Base-by-base conservation (phyloP, 2,113 vertebrate species). In the Triplophysa rosa region DNA sequence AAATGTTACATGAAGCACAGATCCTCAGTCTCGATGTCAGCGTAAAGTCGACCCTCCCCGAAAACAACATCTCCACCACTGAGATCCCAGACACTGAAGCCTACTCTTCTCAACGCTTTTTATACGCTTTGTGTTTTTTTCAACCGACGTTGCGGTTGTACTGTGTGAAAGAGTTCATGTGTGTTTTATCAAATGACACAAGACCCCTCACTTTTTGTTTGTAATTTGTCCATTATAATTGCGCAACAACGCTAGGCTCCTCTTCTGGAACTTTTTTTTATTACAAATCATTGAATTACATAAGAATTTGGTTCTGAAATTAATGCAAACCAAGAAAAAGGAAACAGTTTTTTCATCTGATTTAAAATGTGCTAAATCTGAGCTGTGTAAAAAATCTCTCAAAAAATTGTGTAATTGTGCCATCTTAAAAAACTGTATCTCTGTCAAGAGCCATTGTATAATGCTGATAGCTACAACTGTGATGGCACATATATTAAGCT, bases 11-110 rank as follows among this genome's bases (percentile, higher is more conserved):
- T 88, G 87, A 85, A 91, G 89, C 92, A 86, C 89, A 86, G 85
- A 88, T 86, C 86, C 89, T 86, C 88, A 82, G 89, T 88, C 91
- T 91, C 92, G 94, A 93, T 93, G 92, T 93, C 90, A 93, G 90
- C 89, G 92, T 90, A 92, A 93, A 92, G 92, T 93, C 90, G 89
- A 92, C 89, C 91, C 91, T 92, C 91, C 90, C 92, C 91, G 90
- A 89, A 88, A 88, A 88, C 90, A 93, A 83, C 92, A 93, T 93
- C 84, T 91, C 92, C 90, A 89, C 90, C 89, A 88, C 90, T 92
- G 90, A 93, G 88, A 93, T 86, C 88, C 88, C 88, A 89, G 89
- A 90, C 85, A 90, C 89, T 90, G 86, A 86, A 89, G 89, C 92
- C 89, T 89, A 89, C 88, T 91, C 90, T 85, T 87, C 89, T 89